Base-by-base conservation (phyloP, 2,113 vertebrate genomes). In the Elephantulus edwardii region DNA sequence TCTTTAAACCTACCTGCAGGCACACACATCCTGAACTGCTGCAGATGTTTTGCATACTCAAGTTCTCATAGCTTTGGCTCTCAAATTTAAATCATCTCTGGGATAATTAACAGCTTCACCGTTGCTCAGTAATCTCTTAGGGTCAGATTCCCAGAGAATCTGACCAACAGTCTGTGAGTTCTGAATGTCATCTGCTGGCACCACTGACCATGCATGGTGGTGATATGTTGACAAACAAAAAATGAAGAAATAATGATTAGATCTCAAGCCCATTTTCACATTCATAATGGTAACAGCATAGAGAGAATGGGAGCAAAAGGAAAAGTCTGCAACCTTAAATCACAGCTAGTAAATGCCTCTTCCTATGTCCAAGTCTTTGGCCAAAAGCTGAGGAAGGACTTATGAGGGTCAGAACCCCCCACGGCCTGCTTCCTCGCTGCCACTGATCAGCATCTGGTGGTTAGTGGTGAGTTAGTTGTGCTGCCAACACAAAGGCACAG, bases 281-380 rank as follows among this genome's bases (percentile, higher is more conserved):
- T 76, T 52, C 28, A 20, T 10, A 2, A 74, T 16, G 33, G 0
- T 52, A 46, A 35, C 26, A 46, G 7, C 6, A 48, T 46, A 58
- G 1, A 7, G 22, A 38, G n/a, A 54, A 0, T 2, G 6, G 0
- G 20, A 8, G 10, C 28, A 62, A 5, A 35, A 33, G 62, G 48
- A 58, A 6, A 42, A 20, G 46, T 52, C 60, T 48, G n/a, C 6
- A 52, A 24, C 40, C 6, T 80, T 40, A 76, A 83, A 58, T 77
- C n/a, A 72, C 56, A 74, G 13, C 40, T 38, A 83, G n/a, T 5
- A 33, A 16, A 24, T 22, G 50, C 19, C 9, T n/a, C 44, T 71
- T 70, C 38, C 5, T 56, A 35, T 42, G 40, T 88, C 35, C n/a
- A 60, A 83, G 35, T 38, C 24, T 72, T 54, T 30, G 1, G 77